Evolutionary conservation across 2,113 vertebrate genomes (phyloP), one percentile per base, ranked within the genome.

Genomic region (Rattus rattus): DNA sequence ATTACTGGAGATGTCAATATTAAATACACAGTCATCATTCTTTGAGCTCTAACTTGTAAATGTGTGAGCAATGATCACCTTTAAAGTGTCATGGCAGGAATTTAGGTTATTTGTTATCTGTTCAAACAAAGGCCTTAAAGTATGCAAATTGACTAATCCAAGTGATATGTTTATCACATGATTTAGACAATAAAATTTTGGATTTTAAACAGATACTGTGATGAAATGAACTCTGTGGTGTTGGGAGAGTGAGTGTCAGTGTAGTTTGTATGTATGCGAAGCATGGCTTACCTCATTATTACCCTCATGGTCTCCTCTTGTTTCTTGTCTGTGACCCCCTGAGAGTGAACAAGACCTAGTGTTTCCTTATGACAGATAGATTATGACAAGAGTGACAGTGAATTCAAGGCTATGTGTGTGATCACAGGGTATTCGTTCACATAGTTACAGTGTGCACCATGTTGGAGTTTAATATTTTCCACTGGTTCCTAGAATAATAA

Each of bases 131-230:
- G 52, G 11, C n/a, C 0, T 95, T 81, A 54, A 96, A 30, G 72
- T 79, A 92, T 49, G 61, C 76, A 95, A 4, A 61, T 75, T 92
- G 33, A 49, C 16, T 94, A 91, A 72, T 90, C 12, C 36, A 76
- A 54, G 24, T 4, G 8, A 9, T 72, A 6, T 81, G 9, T 43
- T 75, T 5, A 30, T 70, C 36, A 76, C 47, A n/a, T 95, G 3
- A 88, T 70, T 93, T 59, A 47, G 30, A 47, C 39, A 0, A 36
- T 30, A 39, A 43, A 1, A 63, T 63, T 79, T 13, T 91, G 5
- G 36, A 86, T 4, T 91, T n/a, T 54, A 61, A 49, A 8, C 26
- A 70, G 33, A 79, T 87, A 11, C 1, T 72, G 1, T 86, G 59
- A 43, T 87, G n/a, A 61, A 7, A 59, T 90, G 24, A 54, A 19